Evolutionary conservation across 1,140 invertebrate genomes (phyloP).

Genomic region (Harpegnathos saltator): DNA sequence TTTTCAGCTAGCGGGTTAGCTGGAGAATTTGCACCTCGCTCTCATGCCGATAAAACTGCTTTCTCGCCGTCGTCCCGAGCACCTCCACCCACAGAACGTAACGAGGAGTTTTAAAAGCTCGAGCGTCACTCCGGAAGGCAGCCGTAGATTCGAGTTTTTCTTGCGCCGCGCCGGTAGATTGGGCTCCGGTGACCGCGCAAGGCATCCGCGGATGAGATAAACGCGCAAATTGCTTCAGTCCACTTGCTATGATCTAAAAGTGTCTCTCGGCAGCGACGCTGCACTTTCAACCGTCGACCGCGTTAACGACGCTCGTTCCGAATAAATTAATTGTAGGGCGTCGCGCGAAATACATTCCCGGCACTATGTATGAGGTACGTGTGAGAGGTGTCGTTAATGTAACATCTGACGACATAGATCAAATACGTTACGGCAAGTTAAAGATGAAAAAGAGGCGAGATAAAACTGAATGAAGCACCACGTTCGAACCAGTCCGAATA

Average conservation of each 20-base stretch:
- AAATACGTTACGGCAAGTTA: no score
- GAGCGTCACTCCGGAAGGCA: slow-evolving; percentile 35
- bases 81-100: neutral
- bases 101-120: slow-evolving; percentile 55
- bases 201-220: slow-evolving; percentile 6
- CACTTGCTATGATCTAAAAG: slow-evolving; percentile 31
- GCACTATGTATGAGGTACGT: neutral
- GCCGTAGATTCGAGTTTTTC: slow-evolving; percentile 27
- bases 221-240: slow-evolving; percentile 30
- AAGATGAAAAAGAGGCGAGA: no score
- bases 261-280: neutral
- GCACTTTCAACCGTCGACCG: neutral
- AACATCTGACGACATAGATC: neutral
- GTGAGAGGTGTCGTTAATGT: neutral
- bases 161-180: slow-evolving; percentile 17
- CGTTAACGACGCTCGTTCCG: neutral
- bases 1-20: slow-evolving; percentile 44
- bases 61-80: slow-evolving; percentile 48
- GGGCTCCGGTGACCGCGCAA: slow-evolving; percentile 8
- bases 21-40: slow-evolving; percentile 64
- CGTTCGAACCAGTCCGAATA: no score
- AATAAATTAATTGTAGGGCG: slow-evolving; percentile 20
- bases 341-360: neutral
- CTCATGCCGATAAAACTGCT: slow-evolving; percentile 55
- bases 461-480: no score